phyloP scores from a whole-genome alignment of 2,113 vertebrate genomes.

The Choloepus hoffmanni region DNA sequence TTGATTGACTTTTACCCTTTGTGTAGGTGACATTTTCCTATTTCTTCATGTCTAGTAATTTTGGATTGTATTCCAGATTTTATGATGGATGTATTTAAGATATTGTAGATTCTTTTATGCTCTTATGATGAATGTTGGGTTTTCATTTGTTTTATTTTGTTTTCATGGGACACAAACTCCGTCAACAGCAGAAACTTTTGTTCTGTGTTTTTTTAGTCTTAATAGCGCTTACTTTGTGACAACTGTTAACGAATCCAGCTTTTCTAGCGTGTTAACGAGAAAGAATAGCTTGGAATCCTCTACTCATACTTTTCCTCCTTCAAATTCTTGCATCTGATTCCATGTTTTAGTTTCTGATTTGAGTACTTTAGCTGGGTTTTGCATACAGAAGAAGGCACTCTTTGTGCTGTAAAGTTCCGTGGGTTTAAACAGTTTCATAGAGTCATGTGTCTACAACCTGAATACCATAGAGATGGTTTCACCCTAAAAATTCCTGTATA shows the following conservation, averaged over 20 bases:
- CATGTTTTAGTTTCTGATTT: too few species aligned
- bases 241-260: slow-evolving; percentile 10
- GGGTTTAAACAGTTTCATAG: too few species aligned
- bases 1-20: slow-evolving; percentile 17
- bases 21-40: not conserved
- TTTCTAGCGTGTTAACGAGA: slow-evolving; percentile 27
- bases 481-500: too few species aligned
- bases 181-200: slow-evolving; percentile 3
- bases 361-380: too few species aligned
- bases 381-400: too few species aligned
- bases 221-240: not conserved
- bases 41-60: not conserved
- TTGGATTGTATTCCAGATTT: not conserved
- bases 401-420: too few species aligned
- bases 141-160: not conserved
- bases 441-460: too few species aligned
- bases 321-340: too few species aligned
- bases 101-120: not conserved
- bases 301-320: too few species aligned
- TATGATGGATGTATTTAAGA: not conserved
- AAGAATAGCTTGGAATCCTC: not conserved
- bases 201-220: slow-evolving; percentile 14
- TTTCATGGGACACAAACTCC: not conserved
- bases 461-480: too few species aligned
- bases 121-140: not conserved